Evolutionary conservation across 2,888 invertebrate genomes (phyloP), one percentile per base, ranked within the genome.

Genomic region (Globia sparganii): DNA sequence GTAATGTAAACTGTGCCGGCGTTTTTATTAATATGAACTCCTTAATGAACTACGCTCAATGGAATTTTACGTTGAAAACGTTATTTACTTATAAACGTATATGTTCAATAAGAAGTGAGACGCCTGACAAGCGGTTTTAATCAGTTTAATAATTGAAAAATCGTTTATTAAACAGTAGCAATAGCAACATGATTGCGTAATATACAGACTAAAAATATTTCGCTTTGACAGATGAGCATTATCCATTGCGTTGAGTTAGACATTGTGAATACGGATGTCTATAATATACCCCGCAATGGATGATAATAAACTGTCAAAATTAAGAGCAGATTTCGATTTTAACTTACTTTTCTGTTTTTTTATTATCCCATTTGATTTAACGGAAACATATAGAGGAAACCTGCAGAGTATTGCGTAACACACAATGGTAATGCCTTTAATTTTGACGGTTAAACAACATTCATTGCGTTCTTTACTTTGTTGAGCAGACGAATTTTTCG

Each of bases 11-110:
- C 81, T 58, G 58, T 67, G 64, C 75, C 58, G 83, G 75, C 80
- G 68, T 80, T 87, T 90, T 90, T 89, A 90, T 88, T 88, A 85
- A 85, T 89, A 90, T 89, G 81, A 84, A 89, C 89, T 90, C 75
- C 77, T 82, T 88, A 81, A 89, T 89, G 88, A 86, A 89, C 85
- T 89, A 64, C 53, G 65, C 46, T 79, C 15, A 25, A 46, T 53
- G 58, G 58, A 82, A 77, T 78, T 66, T 66, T 37, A 37, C 37
- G 18, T n/a, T 80, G 83, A 65, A 78, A 65, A 59, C 43, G 28
- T 56, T 61, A 58, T 80, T 80, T 78, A 66, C 31, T 61, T 71
- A 25, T 62, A 28, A 43, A 15, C n/a, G 34, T 18, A n/a, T 18
- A 11, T 21, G 49, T 25, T 68, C n/a, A 34, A n/a, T 34, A 21